Evolutionary conservation across 2,888 invertebrate genomes (phyloP).

Genomic region (Palloptera scutellata): DNA sequence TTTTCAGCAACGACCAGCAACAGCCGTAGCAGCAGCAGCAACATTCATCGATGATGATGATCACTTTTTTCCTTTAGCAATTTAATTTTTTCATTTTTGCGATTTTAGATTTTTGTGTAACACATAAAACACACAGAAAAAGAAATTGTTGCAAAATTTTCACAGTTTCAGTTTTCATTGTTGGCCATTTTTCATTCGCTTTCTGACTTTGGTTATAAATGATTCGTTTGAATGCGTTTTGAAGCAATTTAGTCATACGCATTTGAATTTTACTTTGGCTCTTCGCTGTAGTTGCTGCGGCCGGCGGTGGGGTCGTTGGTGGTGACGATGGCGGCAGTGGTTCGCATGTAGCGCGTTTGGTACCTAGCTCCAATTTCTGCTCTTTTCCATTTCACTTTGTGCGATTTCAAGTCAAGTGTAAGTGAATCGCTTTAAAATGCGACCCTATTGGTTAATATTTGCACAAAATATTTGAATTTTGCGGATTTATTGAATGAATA

Average conservation of each 20-base stretch:
- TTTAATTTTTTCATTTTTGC: no score
- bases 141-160: no score
- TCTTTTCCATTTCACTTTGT: constrained; percentile 45
- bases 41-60: background rate
- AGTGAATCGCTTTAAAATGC: constrained; percentile 36
- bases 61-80: no score
- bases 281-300: background rate
- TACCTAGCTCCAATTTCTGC: background rate
- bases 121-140: no score
- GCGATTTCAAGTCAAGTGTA: constrained; percentile 58
- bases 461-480: constrained; percentile 13
- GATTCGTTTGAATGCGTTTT: constrained; percentile 1
- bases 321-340: background rate
- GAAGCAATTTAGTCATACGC: background rate
- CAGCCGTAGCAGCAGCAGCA: background rate
- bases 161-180: no score
- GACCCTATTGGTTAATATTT: constrained; percentile 27
- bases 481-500: constrained; percentile 22
- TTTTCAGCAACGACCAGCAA: constrained; percentile 11
- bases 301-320: background rate
- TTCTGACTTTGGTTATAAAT: background rate
- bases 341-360: background rate
- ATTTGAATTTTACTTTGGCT: background rate
- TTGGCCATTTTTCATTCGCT: no score
- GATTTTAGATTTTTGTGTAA: no score